These are phyloP conservation scores for Morinoia aosen DNA, from an alignment of 2,888 invertebrate genomes.

Conservation along the genomic window DNA sequence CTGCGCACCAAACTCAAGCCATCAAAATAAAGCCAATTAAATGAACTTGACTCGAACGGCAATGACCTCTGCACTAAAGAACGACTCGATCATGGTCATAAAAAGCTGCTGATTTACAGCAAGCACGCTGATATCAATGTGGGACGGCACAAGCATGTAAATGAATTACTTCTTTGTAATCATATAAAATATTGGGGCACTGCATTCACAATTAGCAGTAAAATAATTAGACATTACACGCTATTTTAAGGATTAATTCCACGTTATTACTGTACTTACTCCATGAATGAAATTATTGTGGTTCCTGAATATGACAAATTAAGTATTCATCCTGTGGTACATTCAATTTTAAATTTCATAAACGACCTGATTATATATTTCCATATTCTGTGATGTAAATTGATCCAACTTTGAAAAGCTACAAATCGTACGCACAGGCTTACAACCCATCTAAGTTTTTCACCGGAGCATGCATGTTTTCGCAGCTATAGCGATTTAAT, in stretches of 20 bases:
- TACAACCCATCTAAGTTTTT: no score
- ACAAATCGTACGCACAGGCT: background rate
- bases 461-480: no score
- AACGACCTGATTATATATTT: background rate
- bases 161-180: background rate
- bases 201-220: background rate
- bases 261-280: background rate
- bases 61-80: slow-evolving; percentile 20
- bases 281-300: background rate
- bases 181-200: background rate
- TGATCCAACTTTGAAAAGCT: background rate
- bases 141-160: background rate
- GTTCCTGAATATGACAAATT: background rate
- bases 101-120: background rate
- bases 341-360: background rate
- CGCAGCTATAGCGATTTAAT: no score
- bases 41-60: slow-evolving; percentile 24
- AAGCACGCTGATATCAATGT: background rate
- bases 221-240: background rate
- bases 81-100: background rate
- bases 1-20: background rate
- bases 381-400: background rate
- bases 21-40: background rate
- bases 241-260: background rate
- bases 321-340: background rate